Evolutionary conservation across 2,888 invertebrate genomes (phyloP), one percentile per base, ranked within the genome.

Genomic region (Tinea pellionella): DNA sequence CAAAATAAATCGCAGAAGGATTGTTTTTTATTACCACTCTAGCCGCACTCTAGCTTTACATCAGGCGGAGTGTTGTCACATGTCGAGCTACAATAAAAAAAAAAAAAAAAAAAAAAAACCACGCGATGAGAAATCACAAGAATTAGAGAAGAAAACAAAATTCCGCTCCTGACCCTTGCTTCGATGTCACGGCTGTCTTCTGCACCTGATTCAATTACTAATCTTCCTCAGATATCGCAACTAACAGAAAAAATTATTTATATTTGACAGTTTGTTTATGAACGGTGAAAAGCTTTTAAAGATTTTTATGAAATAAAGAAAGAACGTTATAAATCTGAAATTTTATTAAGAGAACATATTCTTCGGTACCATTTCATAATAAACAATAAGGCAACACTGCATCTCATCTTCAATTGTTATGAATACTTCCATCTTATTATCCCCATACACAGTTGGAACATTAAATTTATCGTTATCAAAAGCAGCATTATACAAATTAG

Each of bases 381-480:
- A 63, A 0, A 61, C 16, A 8, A 43, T 13, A 41, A 37, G 65
- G 59, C 66, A 66, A 41, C 60, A 55, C 15, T 60, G 61, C 9
- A 64, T 12, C 7, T 51, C 60, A 0, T 63, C 63, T 0, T 63
- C 64, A 12, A 63, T 63, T 57, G 15, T 63, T 4, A 66, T 6
- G 0, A 61, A 29, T 6, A 47, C 16, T 6, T 65, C 65, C 63
- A 63, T 63, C 32, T 61, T 62, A 37, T 67, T 65, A 11, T 66
- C 66, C 0, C 67, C 67, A 30, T 64, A 68, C 8, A 68, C 2
- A 51, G 65, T 64, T 2, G 64, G 66, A 4, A 66, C 63, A 0
- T n/a, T 63, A 59, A 65, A 65, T 32, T 63, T 63, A 0, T 41
- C 41, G 53, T 67, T 68, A 60, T 68, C 64, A 11, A 68, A 63